Percentiles rank a stretch among this genome's conserved stretches.
These are phyloP conservation scores for Danionella dracula DNA, from an alignment of 2,797 vertebrate genomes.

Conservation along the genomic window DNA sequence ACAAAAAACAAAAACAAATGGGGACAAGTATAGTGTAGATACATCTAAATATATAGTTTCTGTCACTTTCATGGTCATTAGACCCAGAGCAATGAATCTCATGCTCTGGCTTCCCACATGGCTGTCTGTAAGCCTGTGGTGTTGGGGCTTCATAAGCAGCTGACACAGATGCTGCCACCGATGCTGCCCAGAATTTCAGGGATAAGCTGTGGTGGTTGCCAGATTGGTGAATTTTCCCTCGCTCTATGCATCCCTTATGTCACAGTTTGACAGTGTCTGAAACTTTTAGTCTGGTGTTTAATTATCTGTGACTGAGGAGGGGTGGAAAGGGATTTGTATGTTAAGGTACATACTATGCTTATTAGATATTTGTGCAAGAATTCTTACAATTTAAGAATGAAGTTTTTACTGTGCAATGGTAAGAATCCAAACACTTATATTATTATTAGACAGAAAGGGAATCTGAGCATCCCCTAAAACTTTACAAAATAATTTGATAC, in stretches of 20 bases:
- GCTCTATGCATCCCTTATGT: neutral
- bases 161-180: neutral
- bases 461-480: too few relatives aligned
- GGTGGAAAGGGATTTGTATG: too few relatives aligned
- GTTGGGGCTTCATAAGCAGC: neutral
- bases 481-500: too few relatives aligned
- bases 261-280: neutral
- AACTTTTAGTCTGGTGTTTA: neutral
- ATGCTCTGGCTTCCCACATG: neutral
- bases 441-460: too few relatives aligned
- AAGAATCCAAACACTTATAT: too few relatives aligned
- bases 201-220: neutral
- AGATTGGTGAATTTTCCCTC: neutral
- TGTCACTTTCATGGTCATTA: neutral
- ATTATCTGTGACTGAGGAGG: neutral
- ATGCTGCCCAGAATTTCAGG: neutral
- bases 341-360: too few relatives aligned
- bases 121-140: neutral
- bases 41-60: neutral
- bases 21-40: neutral
- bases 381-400: too few relatives aligned
- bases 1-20: neutral
- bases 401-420: too few relatives aligned
- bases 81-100: constrained; percentile 4
- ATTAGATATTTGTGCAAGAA: too few relatives aligned